Base-by-base conservation (phyloP, 1,140 invertebrate species). In the Habropoda laboriosa region DNA sequence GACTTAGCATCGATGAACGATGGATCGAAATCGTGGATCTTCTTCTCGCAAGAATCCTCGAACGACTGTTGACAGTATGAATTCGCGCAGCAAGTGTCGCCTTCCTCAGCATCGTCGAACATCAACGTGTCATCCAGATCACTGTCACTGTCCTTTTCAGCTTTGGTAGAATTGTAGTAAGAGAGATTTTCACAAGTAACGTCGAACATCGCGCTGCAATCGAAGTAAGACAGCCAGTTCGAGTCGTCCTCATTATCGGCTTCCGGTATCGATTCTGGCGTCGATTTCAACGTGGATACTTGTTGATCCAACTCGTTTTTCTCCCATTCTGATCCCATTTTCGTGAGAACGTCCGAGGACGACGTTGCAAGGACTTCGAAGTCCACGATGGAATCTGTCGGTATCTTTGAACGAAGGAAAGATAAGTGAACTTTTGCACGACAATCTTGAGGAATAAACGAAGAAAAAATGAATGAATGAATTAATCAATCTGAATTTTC, bases 161-260 rank as follows among this genome's bases (percentile, higher is more conserved):
- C 64, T 18, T 67, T 73, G 3, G 40, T 82, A 35, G 80, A 83
- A 38, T 83, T 83, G 47, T 61, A 79, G 4, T 83, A 73, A 12
- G 74, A 73, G 12, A 66, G 6, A 73, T 79, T 72, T 21, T 82
- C 74, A 2, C 42, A 35, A 51, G 57, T 74, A 1, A 60, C 66
- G 35, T 83, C 64, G n/a, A 75, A 67, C 3, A 60, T 60, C 4
- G 53, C 16, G 60, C 72, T 67, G 27, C 49, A 66, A 27, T 83
- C 77, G 35, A 47, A 47, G 6, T 71, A 60, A 13, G 66, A 77
- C 66, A 70, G 32, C 57, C 60, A 74, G 38, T 42, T 45, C 0
- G n/a, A 42, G 2, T 42, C 64, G 10, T 63, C 68, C 3, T 60
- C 66, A 45, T 40, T 40, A 2, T 71, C 53, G 0, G n/a, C 27